These are phyloP conservation scores for Tapera naevia DNA, from an alignment of 2,797 vertebrate genomes.

Conservation along the genomic window DNA sequence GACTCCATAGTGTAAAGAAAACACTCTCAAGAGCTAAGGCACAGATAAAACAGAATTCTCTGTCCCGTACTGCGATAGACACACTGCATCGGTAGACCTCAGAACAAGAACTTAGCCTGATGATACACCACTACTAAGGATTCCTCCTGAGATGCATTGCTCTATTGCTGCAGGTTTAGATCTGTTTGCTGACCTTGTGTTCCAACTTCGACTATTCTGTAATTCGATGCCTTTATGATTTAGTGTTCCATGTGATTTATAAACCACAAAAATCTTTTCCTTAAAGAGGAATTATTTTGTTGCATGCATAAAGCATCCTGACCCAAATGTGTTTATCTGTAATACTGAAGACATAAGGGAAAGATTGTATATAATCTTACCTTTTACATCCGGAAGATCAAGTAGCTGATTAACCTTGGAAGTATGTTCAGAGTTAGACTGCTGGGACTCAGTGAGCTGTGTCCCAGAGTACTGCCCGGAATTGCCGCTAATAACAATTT, in stretches of 20 bases:
- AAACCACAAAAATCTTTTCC: neutral
- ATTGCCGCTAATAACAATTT: neutral
- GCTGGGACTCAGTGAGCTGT: neutral
- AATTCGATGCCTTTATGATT: neutral
- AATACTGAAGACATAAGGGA: neutral
- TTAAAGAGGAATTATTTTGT: neutral
- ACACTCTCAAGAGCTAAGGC: neutral
- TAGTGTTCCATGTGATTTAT: neutral
- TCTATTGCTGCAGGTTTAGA: neutral
- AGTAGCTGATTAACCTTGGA: neutral
- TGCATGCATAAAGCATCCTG: neutral
- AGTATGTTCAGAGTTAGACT: neutral
- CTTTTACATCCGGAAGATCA: neutral
- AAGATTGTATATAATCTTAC: neutral
- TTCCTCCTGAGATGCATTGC: neutral
- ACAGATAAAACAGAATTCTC: neutral
- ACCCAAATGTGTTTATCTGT: neutral
- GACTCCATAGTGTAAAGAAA: neutral
- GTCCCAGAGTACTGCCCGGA: neutral
- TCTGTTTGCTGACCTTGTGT: neutral
- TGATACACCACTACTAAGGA: neutral
- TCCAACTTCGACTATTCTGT: neutral
- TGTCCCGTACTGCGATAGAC: neutral
- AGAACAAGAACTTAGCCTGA: neutral
- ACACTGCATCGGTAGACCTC: neutral